phyloP scores from a whole-genome alignment of 2,888 invertebrate genomes.

The Steromphala cineraria region DNA sequence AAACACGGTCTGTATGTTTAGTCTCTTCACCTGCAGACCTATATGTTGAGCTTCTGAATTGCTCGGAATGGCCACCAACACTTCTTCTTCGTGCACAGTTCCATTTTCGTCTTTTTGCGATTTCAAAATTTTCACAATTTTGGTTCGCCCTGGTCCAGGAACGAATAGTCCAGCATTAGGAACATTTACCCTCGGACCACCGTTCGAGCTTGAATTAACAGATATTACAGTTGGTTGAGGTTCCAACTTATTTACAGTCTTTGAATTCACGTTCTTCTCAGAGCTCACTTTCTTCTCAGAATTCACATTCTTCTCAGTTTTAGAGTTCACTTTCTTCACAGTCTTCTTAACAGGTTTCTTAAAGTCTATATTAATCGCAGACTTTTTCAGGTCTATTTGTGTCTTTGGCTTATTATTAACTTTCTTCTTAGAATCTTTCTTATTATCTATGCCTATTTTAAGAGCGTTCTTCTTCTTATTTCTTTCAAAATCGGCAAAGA shows the following conservation, averaged over 20 bases:
- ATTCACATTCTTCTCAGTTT: not conserved
- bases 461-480: not conserved
- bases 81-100: not conserved
- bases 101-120: not conserved
- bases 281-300: not conserved
- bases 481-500: too few relatives aligned
- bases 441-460: not conserved
- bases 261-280: not conserved
- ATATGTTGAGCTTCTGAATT: slow-evolving; percentile 25
- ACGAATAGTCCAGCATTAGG: slow-evolving; percentile 37
- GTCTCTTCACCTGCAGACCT: slow-evolving; percentile 19
- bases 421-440: not conserved
- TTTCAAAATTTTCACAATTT: not conserved
- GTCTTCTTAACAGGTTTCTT: slow-evolving; percentile 3
- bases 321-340: not conserved
- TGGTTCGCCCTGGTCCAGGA: not conserved
- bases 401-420: not conserved
- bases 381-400: not conserved
- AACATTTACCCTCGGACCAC: slow-evolving; percentile 36
- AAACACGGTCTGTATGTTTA: slow-evolving; percentile 37
- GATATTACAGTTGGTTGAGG: not conserved
- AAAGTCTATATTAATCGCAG: not conserved
- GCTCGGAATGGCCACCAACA: slow-evolving; percentile 12
- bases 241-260: not conserved
- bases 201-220: slow-evolving; percentile 10